Evolutionary conservation across 1,140 invertebrate genomes (phyloP), one percentile per base, ranked within the genome.

Genomic region (Stenopsyche tienmushanensis): DNA sequence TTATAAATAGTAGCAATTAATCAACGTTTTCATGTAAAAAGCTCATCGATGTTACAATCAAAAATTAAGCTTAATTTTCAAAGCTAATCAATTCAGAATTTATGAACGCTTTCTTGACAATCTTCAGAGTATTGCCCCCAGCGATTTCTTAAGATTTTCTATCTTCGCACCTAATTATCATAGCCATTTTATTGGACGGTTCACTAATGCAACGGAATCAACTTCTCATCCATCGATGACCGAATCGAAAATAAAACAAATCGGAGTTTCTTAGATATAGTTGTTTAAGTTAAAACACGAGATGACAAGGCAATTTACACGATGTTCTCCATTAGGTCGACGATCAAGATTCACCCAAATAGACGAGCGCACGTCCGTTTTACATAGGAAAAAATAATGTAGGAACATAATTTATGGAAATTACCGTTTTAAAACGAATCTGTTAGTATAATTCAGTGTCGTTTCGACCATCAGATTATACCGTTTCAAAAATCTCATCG

Each of bases 381-480:
- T 34, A 13, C 29, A 34, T 34, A 34, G 13, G 13, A 34, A 34
- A 34, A 34, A 34, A 34, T 47, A 13, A 47, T 47, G 44, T 15
- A 13, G 10, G 7, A 13, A 20, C 44, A 7, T 47, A 47, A 47
- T 47, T 47, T 47, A 47, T 47, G 44, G 44, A 9, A 47, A 47
- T 47, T 47, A 18, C 44, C 44, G 44, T 47, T 47, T 47, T 18
- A 20, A 8, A 47, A 47, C 44, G 44, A 15, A 47, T 47, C 44
- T 47, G 10, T 5, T 47, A 47, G 18, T 47, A 47, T 47, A 47
- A 47, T 39, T 34, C 29, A 34, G 29, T 34, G 13, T 7, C 29
- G 44, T 5, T 15, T 13, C 10, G 10, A 7, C 5, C 8, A 47
- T 8, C 10, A 47, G 17, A 47, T 47, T 20, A 15, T 47, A 8